Conservation (phyloP, 2,888 invertebrate species). For the Noctua janthina region DNA sequence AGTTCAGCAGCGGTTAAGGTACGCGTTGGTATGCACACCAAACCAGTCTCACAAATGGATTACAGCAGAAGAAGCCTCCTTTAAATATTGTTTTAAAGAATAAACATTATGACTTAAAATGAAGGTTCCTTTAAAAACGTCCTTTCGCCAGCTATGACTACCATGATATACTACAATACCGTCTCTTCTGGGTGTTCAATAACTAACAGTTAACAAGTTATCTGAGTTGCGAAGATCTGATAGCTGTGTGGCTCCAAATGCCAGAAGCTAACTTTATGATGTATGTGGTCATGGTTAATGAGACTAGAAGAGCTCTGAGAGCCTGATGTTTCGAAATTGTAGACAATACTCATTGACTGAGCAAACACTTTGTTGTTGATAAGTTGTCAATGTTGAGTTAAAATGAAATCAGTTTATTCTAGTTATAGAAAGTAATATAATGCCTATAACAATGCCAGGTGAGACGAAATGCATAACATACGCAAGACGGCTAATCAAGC, state of each 20-base stretch:
- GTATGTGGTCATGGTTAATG: conserved; percentile 5
- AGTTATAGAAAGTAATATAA: conserved; percentile 4
- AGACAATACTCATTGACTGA: neutral
- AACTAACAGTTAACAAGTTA: neutral
- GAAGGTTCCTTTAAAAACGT: neutral
- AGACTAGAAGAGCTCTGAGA: neutral
- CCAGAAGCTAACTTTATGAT: neutral
- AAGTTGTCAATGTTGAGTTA: neutral
- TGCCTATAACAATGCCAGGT: neutral
- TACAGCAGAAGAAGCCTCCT: conserved; percentile 11
- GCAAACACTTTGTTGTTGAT: neutral
- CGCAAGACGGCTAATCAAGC: too few species aligned
- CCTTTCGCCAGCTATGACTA: neutral
- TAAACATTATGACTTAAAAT: neutral
- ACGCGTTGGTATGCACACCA: neutral
- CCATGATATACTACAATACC: neutral
- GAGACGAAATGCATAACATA: neutral
- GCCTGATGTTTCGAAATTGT: neutral
- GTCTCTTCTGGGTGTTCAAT: neutral
- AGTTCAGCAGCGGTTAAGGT: conserved; percentile 20
- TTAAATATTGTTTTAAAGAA: neutral
- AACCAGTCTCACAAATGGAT: conserved; percentile 33
- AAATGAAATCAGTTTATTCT: neutral
- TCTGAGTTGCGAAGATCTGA: conserved; percentile 5
- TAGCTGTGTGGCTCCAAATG: conserved; percentile 5